Evolutionary conservation across 1,140 invertebrate species (phyloP), one percentile per base, ranked within the genome.

Genomic region (Nautilus pompilius): DNA sequence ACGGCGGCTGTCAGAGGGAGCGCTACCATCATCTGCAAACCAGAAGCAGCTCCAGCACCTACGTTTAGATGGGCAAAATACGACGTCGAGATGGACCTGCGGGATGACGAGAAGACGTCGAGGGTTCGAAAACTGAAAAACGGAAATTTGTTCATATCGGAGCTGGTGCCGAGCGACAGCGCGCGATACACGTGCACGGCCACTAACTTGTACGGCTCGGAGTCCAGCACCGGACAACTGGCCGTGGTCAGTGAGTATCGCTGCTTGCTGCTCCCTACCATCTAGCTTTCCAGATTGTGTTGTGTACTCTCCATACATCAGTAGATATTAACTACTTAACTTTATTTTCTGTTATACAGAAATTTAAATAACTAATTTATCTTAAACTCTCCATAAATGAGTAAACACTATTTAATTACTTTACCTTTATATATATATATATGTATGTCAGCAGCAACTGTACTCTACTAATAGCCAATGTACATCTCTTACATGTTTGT

Each of bases 61-160:
- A 89, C 88, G 70, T 95, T 94, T 75, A 86, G 87, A 34, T 98
- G 95, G 95, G 91, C 91, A 75, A 93, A 95, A 81, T 90, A 96
- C 84, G 91, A 90, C 22, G 89, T 90, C 74, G 83, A 90, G 2
- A 87, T 96, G 57, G 92, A 80, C 58, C 78, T 58, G 4, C 24
- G 24, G 1, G 55, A 5, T 15, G 57, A 63, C 26, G 20, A 20
- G 5, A 26, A 20, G n/a, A 5, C 8, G 29, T 45, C 6, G 5
- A 33, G 65, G 26, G 33, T 69, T 17, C 54, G 51, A 8, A 20
- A 66, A 6, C 54, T 76, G 26, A 57, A 64, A 8, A 76, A 75
- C 55, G 70, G 65, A 2, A 69, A 74, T 32, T 46, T 83, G 8
- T 36, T 64, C 10, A 71, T 84, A 20, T 64, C 51, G 3, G 30